Conservation (phyloP, 2,113 vertebrate species). For the Mastomys coucha region DNA sequence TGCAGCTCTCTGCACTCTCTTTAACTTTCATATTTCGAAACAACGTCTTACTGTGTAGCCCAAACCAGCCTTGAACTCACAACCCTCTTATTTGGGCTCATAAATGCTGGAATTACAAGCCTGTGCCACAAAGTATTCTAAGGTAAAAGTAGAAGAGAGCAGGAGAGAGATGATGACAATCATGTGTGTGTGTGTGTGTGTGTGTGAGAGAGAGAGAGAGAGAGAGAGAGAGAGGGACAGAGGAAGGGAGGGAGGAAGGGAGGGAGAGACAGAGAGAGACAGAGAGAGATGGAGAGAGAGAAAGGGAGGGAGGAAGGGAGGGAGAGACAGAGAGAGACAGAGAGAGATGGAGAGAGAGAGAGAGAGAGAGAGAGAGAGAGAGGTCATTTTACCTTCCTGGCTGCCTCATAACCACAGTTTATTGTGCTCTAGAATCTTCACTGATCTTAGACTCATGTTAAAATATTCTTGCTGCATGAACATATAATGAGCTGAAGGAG, state of each 20-base stretch:
- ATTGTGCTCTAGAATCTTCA: not conserved
- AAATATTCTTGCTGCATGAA: rapidly evolving
- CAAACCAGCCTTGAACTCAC: not conserved
- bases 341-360: no score
- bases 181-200: no score
- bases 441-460: not conserved
- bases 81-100: not conserved
- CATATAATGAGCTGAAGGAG: not conserved
- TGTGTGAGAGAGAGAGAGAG: no score
- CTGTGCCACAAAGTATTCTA: not conserved
- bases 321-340: no score
- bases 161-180: not conserved
- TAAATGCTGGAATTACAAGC: not conserved
- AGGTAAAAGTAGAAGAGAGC: not conserved
- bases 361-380: no score
- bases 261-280: no score
- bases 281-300: no score
- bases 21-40: not conserved
- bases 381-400: no score
- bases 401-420: not conserved
- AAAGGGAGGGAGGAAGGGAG: no score
- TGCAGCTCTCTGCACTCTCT: not conserved
- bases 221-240: no score
- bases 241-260: no score
- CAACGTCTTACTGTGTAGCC: not conserved